Percentiles rank a stretch among this genome's conserved stretches.
Conservation (phyloP, 1,140 invertebrate species). For the Cotesia vestalis region DNA sequence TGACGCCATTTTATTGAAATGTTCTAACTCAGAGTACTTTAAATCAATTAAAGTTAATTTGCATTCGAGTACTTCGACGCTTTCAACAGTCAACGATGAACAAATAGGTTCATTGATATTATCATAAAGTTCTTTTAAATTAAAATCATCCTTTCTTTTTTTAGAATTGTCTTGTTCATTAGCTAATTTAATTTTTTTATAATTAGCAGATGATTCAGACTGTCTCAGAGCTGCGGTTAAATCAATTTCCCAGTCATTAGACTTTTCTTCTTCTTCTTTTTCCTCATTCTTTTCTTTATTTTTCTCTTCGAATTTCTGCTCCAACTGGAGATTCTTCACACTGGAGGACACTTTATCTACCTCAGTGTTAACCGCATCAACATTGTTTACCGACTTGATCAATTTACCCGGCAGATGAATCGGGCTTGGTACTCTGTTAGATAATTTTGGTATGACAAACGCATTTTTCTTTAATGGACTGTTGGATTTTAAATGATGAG, state of each 20-base stretch:
- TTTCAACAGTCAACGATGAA: conserved; percentile 10
- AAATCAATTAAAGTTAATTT: conserved; percentile 52
- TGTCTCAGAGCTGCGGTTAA: conserved; percentile 47
- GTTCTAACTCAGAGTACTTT: conserved; percentile 34
- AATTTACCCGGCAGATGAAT: background rate
- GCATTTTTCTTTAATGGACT: conserved; percentile 11
- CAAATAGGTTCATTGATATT: conserved; percentile 17
- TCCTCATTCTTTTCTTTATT: conserved; percentile 1
- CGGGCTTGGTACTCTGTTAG: conserved; percentile 23
- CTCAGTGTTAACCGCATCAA: no score
- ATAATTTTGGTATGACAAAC: conserved; percentile 51
- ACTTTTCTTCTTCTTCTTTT: conserved; percentile 25
- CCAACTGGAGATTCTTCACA: background rate
- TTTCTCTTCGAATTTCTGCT: background rate
- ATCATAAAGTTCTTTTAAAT: conserved; percentile 23
- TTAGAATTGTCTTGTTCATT: background rate
- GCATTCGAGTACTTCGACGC: conserved; percentile 36
- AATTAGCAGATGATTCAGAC: conserved; percentile 27
- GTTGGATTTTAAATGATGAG: conserved; percentile 54
- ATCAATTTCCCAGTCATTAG: conserved; percentile 47
- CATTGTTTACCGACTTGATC: no score
- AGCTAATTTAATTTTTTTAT: conserved; percentile 28
- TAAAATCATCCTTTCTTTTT: conserved; percentile 19
- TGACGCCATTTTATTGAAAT: conserved; percentile 53
- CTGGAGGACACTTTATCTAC: background rate